Evolutionary conservation across 2,797 vertebrate species (phyloP), one percentile per base, ranked within the genome.

Genomic region (Chromobotia macracanthus): DNA sequence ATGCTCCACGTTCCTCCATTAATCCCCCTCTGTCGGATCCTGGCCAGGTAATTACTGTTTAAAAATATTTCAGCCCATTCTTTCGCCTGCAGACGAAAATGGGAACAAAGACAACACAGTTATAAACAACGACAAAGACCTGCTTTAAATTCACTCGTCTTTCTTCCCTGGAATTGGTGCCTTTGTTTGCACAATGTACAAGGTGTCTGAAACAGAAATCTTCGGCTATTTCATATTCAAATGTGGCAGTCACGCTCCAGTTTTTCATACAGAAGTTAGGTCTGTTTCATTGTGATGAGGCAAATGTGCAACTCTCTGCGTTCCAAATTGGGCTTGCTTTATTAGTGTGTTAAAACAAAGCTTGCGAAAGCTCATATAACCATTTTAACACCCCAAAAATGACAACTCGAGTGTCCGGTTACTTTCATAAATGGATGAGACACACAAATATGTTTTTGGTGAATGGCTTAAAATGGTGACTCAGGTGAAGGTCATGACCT

Each of bases 41-140:
- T 90, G 94, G 97, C 97, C 96, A 98, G 96, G 96, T 99, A 99
- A 97, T 98, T 99, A 96, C 95, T 93, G 95, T 98, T 98, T 96
- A 98, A 97, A 98, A 99, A 99, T 93, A 99, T 96, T 95, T 98
- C 96, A 95, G 97, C 95, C 97, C 94, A 96, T 96, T 97, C 96
- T 95, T 94, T 95, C 72, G 55, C 89, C 92, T 93, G 88, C 61
- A 63, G 86, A 89, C 92, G 92, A 92, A 91, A 94, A 89, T n/a
- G 86, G 86, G 90, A 94, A 93, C 93, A 93, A 94, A 93, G 86
- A 90, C 87, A 93, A 92, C 82, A 89, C 89, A 86, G 90, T 92
- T 88, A 87, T 85, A 90, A 93, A 93, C 92, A 91, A 90, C 86
- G 90, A 92, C 93, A 93, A 93, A 90, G 89, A 78, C 79, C 83